Evolutionary conservation across 2,113 vertebrate species (phyloP).

Genomic region (Elephantulus edwardii): DNA sequence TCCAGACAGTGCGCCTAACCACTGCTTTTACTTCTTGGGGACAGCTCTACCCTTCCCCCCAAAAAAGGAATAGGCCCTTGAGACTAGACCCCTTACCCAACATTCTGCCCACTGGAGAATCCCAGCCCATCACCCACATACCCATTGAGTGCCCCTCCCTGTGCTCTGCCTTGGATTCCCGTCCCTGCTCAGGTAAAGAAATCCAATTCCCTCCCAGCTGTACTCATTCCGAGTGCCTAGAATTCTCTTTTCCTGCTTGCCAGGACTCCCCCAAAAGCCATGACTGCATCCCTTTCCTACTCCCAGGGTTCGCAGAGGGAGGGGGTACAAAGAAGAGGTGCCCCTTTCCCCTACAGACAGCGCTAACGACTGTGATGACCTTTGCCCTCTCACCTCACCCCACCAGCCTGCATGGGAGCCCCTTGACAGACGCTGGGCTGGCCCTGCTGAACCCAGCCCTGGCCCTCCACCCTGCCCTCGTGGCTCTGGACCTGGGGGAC

Average conservation of each 20-base stretch:
- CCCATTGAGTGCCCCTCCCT: background rate
- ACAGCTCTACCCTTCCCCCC: background rate
- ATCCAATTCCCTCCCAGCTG: background rate
- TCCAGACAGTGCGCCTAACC: slow-evolving; percentile 65
- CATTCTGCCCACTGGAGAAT: background rate
- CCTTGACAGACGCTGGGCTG: slow-evolving; percentile 92
- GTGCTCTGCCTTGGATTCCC: background rate
- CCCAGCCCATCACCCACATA: background rate
- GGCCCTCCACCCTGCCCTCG: slow-evolving; percentile 92
- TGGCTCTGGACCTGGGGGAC: slow-evolving; percentile 96
- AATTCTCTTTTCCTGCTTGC: slow-evolving; percentile 3
- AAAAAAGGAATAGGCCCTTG: background rate
- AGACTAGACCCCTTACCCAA: background rate
- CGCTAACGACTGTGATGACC: background rate
- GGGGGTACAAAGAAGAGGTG: background rate
- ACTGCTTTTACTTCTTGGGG: background rate
- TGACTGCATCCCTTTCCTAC: background rate
- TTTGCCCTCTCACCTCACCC: slow-evolving; percentile 63
- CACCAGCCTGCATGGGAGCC: slow-evolving; percentile 93
- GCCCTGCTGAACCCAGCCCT: slow-evolving; percentile 92
- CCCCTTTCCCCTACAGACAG: background rate
- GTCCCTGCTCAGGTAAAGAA: slow-evolving; percentile 17
- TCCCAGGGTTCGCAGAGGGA: background rate
- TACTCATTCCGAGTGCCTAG: background rate
- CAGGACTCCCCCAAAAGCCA: background rate